Percentiles rank a stretch among this genome's conserved stretches.
These are phyloP conservation scores for Hippolais icterina DNA, from an alignment of 2,113 vertebrate genomes.

Conservation along the genomic window DNA sequence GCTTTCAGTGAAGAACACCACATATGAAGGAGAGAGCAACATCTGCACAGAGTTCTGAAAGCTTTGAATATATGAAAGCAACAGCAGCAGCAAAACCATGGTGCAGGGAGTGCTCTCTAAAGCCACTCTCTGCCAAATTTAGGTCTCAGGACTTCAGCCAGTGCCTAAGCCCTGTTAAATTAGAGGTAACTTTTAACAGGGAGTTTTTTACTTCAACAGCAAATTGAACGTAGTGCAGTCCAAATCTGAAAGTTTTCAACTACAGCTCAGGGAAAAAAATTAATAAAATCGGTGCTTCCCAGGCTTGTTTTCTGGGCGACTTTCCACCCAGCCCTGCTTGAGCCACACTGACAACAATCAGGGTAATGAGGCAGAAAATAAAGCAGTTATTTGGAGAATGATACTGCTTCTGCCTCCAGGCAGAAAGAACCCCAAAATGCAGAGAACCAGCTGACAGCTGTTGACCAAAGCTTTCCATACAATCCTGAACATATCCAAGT, in stretches of 20 bases:
- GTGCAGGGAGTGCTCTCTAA: neutral
- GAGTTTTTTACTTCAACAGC: neutral
- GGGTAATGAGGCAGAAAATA: conserved; percentile 71
- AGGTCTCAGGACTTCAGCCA: neutral
- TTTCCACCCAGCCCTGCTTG: conserved; percentile 6
- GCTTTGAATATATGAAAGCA: neutral
- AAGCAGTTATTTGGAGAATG: conserved; percentile 25
- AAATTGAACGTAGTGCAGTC: neutral
- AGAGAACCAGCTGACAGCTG: neutral
- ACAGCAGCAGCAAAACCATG: neutral
- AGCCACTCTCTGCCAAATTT: neutral
- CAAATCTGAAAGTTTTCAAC: neutral
- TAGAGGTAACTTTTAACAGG: neutral
- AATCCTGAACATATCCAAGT: neutral
- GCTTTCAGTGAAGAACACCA: neutral
- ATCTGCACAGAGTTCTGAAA: neutral
- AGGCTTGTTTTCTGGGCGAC: neutral
- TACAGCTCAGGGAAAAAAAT: neutral
- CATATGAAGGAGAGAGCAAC: neutral
- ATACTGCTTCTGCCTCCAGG: conserved; percentile 56
- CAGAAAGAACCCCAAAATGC: conserved; percentile 11
- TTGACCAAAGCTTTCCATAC: neutral
- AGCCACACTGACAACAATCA: conserved; percentile 37
- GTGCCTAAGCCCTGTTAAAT: neutral
- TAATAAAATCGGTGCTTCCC: neutral